Evolutionary conservation across 2,113 vertebrate genomes (phyloP), one percentile per base, ranked within the genome.

Genomic region (Poecile atricapillus): DNA sequence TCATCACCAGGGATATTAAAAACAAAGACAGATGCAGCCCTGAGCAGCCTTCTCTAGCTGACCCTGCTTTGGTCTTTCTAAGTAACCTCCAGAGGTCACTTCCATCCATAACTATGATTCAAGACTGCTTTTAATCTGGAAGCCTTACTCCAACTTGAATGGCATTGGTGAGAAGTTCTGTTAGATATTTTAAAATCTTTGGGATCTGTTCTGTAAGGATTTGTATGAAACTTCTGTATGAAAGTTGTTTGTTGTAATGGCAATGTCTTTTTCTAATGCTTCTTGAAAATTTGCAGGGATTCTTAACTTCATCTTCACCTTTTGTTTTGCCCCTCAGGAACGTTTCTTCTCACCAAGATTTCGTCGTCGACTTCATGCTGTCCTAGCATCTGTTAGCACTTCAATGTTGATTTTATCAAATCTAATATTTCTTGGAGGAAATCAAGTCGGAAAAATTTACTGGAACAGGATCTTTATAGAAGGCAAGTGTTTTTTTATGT

Each of bases 351-450:
- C 99, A 2, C 97, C 97, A 8, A 97, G 90, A 69, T 97, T 98
- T 97, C 97, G 94, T 92, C 98, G 98, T n/a, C 98, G 99, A 18
- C 92, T 98, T 75, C 97, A 98, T 5, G 99, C 99, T 19, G 97
- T 98, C n/a, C 96, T 99, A 2, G 99, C 98, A 5, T 98, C 99
- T 89, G 98, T 99, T 93, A 98, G 98, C 55, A 99, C 99, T 30
- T 98, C 99, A 33, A 97, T 99, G 98, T 97, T 99, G 97, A 99
- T 99, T 98, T 98, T 99, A 88, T 99, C 99, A 96, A 99, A 99
- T 97, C 98, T 99, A 83, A 98, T 99, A 85, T 99, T 99, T 97
- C 98, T 99, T 3, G 99, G 99, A 55, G 99, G 99, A 71, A 98
- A 95, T 94, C 98, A 99, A 7, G 97, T 99, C 43, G 99, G 99